Percentiles rank a stretch among this genome's conserved stretches.
Conservation (phyloP, 2,797 vertebrate genomes). For the Sebastes elongatus region DNA sequence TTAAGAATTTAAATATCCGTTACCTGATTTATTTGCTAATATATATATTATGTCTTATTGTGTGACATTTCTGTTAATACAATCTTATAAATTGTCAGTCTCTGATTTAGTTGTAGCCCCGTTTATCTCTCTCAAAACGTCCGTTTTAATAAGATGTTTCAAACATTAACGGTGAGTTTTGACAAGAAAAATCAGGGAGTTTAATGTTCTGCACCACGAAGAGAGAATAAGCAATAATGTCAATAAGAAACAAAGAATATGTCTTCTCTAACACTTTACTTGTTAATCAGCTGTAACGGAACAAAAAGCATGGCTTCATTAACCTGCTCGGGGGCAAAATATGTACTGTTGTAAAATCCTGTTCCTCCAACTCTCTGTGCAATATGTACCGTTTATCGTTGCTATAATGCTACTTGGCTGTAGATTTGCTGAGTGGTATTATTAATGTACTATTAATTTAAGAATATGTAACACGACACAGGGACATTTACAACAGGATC, state of each 20-base stretch:
- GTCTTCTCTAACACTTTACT: not conserved
- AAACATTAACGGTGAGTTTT: not conserved
- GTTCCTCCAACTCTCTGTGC: not conserved
- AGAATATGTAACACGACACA: not conserved
- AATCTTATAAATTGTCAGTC: not conserved
- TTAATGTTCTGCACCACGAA: not conserved
- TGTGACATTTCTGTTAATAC: not conserved
- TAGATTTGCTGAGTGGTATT: not conserved
- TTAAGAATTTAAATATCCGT: not conserved
- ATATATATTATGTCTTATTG: not conserved
- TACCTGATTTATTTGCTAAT: constrained; percentile 10
- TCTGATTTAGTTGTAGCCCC: not conserved
- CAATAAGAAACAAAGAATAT: not conserved
- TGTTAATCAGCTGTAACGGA: not conserved
- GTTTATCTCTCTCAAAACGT: not conserved
- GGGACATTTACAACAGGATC: not conserved
- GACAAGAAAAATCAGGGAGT: constrained; percentile 51
- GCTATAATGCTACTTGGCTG: not conserved
- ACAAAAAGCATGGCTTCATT: not conserved
- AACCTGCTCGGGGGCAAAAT: not conserved
- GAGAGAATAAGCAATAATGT: constrained; percentile 55
- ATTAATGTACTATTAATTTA: not conserved
- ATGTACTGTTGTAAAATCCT: not conserved
- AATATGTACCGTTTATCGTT: not conserved
- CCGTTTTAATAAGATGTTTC: not conserved